Percentiles rank a stretch among this genome's conserved stretches.
Evolutionary conservation across 1,140 invertebrate genomes (phyloP).

Genomic region (Anastrepha ludens): DNA sequence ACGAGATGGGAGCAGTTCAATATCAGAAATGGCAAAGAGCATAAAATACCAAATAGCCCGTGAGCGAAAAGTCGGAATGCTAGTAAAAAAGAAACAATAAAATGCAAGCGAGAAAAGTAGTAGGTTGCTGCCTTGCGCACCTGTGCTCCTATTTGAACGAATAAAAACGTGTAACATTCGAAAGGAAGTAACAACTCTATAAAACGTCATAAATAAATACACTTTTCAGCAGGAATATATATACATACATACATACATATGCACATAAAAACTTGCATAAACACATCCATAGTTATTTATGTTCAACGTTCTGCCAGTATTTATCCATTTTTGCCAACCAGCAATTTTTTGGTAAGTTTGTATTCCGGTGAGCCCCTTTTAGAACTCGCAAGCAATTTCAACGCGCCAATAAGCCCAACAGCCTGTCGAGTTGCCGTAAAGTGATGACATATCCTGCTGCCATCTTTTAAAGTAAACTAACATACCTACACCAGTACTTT

Average conservation of each 20-base stretch:
- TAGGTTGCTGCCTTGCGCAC: not conserved
- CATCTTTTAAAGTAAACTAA: not conserved
- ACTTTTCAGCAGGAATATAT: not conserved
- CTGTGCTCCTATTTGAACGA: constrained; percentile 1
- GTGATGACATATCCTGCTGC: constrained; percentile 24
- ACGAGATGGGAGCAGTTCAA: not conserved
- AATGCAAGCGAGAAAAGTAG: not conserved
- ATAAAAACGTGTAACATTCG: constrained; percentile 11
- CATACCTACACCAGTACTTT: not conserved
- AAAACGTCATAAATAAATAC: constrained; percentile 18
- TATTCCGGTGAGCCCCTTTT: not conserved
- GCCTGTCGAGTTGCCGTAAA: not conserved
- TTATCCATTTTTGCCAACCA: too few species aligned
- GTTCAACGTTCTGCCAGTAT: too few species aligned
- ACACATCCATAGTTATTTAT: too few species aligned
- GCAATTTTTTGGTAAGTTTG: not conserved
- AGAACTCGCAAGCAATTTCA: not conserved
- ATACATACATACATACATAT: not conserved
- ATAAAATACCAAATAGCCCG: too few species aligned
- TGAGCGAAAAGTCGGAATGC: too few species aligned
- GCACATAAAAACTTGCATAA: not conserved
- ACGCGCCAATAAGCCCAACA: constrained; percentile 15
- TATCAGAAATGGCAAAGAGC: too few species aligned
- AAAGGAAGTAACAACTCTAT: constrained; percentile 41
- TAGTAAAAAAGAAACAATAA: not conserved